phyloP scores from a whole-genome alignment of 2,113 vertebrate genomes.

The Puntigrus tetrazona region DNA sequence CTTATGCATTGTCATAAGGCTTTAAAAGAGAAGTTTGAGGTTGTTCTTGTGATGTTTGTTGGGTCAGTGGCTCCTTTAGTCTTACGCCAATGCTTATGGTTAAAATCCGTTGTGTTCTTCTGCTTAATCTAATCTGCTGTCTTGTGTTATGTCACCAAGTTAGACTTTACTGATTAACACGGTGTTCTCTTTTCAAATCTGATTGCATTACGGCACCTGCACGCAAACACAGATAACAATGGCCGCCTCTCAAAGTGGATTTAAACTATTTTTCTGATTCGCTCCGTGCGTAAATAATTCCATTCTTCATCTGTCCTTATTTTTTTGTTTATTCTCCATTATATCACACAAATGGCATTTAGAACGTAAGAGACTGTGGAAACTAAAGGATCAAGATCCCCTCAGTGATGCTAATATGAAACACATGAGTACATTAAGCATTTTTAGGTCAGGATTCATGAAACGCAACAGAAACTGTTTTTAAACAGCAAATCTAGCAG shows the following conservation, averaged over 20 bases:
- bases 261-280: neutral
- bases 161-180: neutral
- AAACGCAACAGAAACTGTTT: no score
- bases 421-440: neutral
- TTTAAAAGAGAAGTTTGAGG: neutral
- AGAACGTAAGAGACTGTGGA: neutral
- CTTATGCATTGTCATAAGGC: neutral
- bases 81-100: neutral
- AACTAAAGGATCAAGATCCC: neutral
- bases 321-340: neutral
- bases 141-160: slow-evolving; percentile 26
- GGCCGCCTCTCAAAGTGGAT: neutral
- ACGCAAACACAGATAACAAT: neutral
- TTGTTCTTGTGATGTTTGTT: neutral
- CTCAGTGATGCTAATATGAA: neutral
- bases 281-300: neutral
- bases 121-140: neutral
- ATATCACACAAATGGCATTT: slow-evolving; percentile 5
- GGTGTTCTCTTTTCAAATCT: neutral
- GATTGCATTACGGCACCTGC: slow-evolving; percentile 1
- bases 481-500: neutral
- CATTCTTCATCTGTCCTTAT: neutral
- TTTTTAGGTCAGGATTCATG: neutral
- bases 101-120: neutral
- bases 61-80: neutral